Evolutionary conservation across 2,888 invertebrate genomes (phyloP), one percentile per base, ranked within the genome.

Genomic region (Pseudoips prasinana): DNA sequence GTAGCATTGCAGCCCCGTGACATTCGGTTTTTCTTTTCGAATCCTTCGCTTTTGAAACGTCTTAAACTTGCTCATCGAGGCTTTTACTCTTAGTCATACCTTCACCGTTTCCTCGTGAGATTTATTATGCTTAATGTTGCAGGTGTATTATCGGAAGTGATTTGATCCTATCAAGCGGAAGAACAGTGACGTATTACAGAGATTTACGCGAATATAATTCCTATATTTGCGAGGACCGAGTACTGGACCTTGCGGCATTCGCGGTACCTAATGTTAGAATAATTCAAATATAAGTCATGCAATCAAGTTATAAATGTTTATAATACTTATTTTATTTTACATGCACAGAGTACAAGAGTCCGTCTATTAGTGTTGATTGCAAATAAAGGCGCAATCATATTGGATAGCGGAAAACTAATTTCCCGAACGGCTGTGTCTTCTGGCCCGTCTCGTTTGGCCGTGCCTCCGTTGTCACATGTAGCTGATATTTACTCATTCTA

Each of bases 181-280:
- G 94, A 62, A 91, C 94, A 3, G 94, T 94, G 65, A 97, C 95
- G 47, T 96, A 96, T 68, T 98, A 96, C 73, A 92, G 93, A 58
- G 97, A 98, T 67, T 95, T 97, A 60, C 94, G 94, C 59, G 98
- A 98, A 63, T 90, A 93, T 8, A 94, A 96, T 62, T 95, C 96
- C n/a, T 96, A 94, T 73, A 84, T 96, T 23, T 96, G 95, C 62
- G 94, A 95, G 9, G 98, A 98, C 73, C 92, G 93, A 63, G 95
- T 98, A 42, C 93, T 95, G 43, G 97, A 97, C 73, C 92, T 98
- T 7, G 90, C 79, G 19, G 76, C 77, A 10, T 87, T 81, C 64
- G 54, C 83, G 49, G 70, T 82, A 28, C 86, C 89, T 30, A 91
- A 90, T 64, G 91, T 91, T 66, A 72, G 74, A 57, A 48, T 39